Evolutionary conservation across 2,888 invertebrate species (phyloP).

Genomic region (Palloptera scutellata): DNA sequence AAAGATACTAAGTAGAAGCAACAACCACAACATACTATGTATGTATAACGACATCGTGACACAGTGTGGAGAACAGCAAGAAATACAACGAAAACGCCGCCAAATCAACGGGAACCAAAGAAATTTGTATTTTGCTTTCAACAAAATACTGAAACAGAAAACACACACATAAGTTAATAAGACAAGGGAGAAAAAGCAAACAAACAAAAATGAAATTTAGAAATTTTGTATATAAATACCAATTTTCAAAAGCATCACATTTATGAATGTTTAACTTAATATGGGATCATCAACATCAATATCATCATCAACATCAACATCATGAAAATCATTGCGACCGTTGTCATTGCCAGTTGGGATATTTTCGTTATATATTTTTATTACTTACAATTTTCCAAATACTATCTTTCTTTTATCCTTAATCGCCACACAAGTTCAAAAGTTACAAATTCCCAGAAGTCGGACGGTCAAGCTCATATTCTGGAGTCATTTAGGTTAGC

Average conservation of each 20-base stretch:
- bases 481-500: too few relatives aligned
- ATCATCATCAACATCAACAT: not conserved
- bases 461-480: too few relatives aligned
- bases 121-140: not conserved
- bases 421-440: too few relatives aligned
- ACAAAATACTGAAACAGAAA: not conserved
- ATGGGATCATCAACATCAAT: too few relatives aligned
- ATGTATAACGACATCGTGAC: too few relatives aligned
- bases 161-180: not conserved
- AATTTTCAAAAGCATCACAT: not conserved
- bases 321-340: not conserved
- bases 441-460: too few relatives aligned
- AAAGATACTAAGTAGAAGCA: too few relatives aligned
- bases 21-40: too few relatives aligned
- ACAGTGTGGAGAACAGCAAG: not conserved
- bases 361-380: too few relatives aligned
- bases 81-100: not conserved
- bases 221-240: not conserved
- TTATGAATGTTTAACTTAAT: not conserved
- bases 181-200: not conserved
- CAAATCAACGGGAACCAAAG: not conserved
- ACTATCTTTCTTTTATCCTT: too few relatives aligned
- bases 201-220: not conserved
- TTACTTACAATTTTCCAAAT: too few relatives aligned
- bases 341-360: too few relatives aligned